Conservation (phyloP, 2,888 invertebrate genomes). For the Euplexia lucipara region DNA sequence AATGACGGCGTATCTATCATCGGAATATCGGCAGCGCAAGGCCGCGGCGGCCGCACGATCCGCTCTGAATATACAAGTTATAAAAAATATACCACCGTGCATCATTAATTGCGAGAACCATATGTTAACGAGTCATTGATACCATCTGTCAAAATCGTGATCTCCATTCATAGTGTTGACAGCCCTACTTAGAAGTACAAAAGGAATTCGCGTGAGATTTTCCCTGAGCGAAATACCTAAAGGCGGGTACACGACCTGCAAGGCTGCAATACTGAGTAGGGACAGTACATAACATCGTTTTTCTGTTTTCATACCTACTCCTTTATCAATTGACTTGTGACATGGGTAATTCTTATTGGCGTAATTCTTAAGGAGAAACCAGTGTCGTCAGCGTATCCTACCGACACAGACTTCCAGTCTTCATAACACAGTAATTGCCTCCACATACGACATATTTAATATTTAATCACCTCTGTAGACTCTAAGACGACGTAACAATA, state of each 20-base stretch:
- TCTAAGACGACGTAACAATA: constrained; percentile 35
- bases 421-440: constrained; percentile 23
- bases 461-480: constrained; percentile 38
- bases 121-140: constrained; percentile 64
- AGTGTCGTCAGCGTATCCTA: neutral
- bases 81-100: constrained; percentile 59
- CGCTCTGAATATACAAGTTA: constrained; percentile 76
- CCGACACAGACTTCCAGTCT: constrained; percentile 36
- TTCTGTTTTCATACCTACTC: neutral
- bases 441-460: constrained; percentile 11
- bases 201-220: constrained; percentile 57
- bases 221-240: constrained; percentile 42
- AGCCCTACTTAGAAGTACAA: constrained; percentile 50
- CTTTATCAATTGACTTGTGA: constrained; percentile 24
- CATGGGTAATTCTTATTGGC: constrained; percentile 19
- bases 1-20: constrained; percentile 68
- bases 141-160: constrained; percentile 67
- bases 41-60: constrained; percentile 69
- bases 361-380: constrained; percentile 8
- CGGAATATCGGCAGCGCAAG: constrained; percentile 69
- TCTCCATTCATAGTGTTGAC: constrained; percentile 57
- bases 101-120: constrained; percentile 68
- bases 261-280: constrained; percentile 25
- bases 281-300: constrained; percentile 1
- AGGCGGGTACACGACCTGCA: constrained; percentile 27